Evolutionary conservation across 2,113 vertebrate species (phyloP).

Genomic region (Ibidorhyncha struthersii): DNA sequence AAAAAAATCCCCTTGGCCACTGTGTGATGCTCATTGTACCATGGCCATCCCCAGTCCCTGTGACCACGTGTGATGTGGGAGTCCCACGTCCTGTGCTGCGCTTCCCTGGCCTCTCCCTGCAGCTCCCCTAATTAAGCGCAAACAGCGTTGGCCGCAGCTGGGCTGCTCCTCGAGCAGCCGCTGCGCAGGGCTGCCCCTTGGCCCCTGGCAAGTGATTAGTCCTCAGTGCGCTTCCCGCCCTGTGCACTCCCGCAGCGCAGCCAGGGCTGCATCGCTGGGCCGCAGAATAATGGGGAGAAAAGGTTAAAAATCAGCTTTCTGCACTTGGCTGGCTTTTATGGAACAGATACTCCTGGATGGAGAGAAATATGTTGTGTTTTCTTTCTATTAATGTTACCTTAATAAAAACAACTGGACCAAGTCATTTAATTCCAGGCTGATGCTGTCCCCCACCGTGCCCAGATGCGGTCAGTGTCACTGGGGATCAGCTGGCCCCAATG

Average conservation of each 20-base stretch:
- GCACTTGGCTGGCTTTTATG: neutral
- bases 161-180: neutral
- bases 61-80: fast-evolving
- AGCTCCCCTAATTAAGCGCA: neutral
- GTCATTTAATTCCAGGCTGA: neutral
- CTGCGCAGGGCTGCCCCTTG: neutral
- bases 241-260: neutral
- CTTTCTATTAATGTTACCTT: neutral
- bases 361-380: neutral
- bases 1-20: neutral
- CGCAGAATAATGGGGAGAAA: neutral
- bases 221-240: neutral
- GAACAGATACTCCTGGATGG: neutral
- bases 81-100: neutral
- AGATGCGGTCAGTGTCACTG: neutral
- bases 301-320: neutral
- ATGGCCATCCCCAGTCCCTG: fast-evolving
- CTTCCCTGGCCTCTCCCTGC: neutral
- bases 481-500: neutral
- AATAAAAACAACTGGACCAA: neutral
- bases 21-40: fast-evolving
- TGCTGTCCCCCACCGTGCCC: neutral
- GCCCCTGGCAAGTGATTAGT: neutral
- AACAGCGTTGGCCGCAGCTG: neutral
- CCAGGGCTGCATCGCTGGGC: neutral